Base-by-base conservation (phyloP, 2,113 vertebrate genomes). In the Pelodiscus sinensis region DNA sequence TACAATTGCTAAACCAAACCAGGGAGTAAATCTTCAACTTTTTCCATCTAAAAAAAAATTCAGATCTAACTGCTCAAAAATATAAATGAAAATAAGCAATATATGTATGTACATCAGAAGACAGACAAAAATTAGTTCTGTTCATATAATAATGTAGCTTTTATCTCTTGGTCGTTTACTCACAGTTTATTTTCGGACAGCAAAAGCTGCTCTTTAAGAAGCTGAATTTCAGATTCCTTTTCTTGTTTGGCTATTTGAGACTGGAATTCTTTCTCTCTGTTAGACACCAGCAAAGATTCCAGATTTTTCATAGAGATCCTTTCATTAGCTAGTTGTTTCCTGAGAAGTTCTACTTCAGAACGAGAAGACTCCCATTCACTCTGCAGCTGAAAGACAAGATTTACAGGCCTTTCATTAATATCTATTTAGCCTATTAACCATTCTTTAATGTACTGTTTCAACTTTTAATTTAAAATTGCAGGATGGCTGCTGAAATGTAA, bases 311-410 rank as follows among this genome's bases (percentile, higher is more conserved):
- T 73, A 92, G 98, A 97, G 83, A 96, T 94, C 90, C 96, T 98
- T 95, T 98, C 98, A 93, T 98, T 98, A 94, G 87, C 96, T 89
- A 98, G 97, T 94, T 98, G 98, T 97, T 98, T 98, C 95, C 97
- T 97, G 77, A 98, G 96, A 35, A 98, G 92, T 79, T 98, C 98
- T 94, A 93, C 94, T 97, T 99, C 98, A 90, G 97, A 97, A 85
- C 92, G 90, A 65, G 95, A 96, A 18, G 97, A 96, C 80, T 98
- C 95, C 92, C 97, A 96, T 65, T 98, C 98, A 89, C 91, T 97
- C 90, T 97, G 97, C 92, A 98, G 93, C 98, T 98, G 96, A 62
- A 89, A 85, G 91, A 90, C 9, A 96, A 95, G 62, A 77, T 90
- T 94, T 58, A 22, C 44, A 82, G 19, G 3, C 25, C 38, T 38